Evolutionary conservation across 2,888 invertebrate genomes (phyloP).

Genomic region (Noctua pronuba): DNA sequence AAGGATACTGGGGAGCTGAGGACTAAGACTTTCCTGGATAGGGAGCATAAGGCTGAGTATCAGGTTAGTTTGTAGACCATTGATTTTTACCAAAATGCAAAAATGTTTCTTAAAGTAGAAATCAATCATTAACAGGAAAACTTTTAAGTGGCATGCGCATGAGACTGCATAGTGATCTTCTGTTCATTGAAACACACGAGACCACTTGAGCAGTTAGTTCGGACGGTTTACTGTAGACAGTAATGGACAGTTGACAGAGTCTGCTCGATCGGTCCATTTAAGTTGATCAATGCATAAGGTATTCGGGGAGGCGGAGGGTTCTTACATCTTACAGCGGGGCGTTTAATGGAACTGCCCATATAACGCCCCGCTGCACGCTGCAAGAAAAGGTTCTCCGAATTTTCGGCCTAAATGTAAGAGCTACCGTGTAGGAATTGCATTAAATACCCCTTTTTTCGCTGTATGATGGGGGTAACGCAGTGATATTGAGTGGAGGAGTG

Average conservation of each 20-base stretch:
- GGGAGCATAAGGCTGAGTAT: conserved; percentile 91
- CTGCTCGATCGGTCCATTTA: not conserved
- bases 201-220: not conserved
- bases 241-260: not conserved
- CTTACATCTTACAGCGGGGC: not conserved
- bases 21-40: conserved; percentile 94
- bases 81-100: not conserved
- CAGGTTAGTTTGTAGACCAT: conserved; percentile 74
- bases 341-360: not conserved
- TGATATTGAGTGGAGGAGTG: not conserved
- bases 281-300: not conserved
- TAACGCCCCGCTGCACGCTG: not conserved
- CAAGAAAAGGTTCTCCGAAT: not conserved
- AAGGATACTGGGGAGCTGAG: conserved; percentile 94
- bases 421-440: not conserved
- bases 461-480: not conserved
- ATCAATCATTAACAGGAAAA: not conserved
- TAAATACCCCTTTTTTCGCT: not conserved
- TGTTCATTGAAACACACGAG: not conserved
- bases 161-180: not conserved
- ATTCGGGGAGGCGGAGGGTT: not conserved
- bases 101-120: not conserved
- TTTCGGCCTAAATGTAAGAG: not conserved
- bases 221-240: not conserved
- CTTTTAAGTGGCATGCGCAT: not conserved